Evolutionary conservation across 2,113 vertebrate genomes (phyloP).

Genomic region (Clarias gariepinus): DNA sequence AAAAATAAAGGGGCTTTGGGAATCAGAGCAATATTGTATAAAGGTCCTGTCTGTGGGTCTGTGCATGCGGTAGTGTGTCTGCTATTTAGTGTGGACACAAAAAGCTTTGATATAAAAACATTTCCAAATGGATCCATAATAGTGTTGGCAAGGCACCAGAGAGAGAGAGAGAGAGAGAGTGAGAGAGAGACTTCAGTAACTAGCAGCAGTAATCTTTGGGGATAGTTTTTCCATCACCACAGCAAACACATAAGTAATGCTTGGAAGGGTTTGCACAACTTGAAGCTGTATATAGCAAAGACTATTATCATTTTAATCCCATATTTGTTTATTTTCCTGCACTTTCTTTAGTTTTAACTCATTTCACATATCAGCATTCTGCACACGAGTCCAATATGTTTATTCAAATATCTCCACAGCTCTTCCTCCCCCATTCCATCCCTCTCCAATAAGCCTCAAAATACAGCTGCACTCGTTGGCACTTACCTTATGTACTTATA

Average conservation of each 20-base stretch:
- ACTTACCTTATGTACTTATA: conserved; percentile 19
- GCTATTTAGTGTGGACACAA: conserved; percentile 6
- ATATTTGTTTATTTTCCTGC: not conserved
- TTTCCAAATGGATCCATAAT: conserved; percentile 9
- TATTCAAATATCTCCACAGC: not conserved
- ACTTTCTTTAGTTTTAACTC: not conserved
- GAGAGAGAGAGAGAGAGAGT: not conserved
- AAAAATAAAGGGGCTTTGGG: not conserved
- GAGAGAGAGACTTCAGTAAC: not conserved
- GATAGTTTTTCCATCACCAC: conserved; percentile 30
- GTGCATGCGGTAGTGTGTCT: not conserved
- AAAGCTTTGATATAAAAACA: conserved; percentile 11
- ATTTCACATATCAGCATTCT: not conserved
- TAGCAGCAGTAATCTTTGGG: conserved; percentile 12
- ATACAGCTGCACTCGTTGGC: not conserved
- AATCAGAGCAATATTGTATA: not conserved
- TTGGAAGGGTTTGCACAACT: not conserved
- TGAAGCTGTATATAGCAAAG: not conserved
- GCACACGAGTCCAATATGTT: not conserved
- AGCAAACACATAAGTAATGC: conserved; percentile 9
- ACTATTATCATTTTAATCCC: not conserved
- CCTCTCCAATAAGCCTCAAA: not conserved
- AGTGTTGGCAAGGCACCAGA: not conserved
- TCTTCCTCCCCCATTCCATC: not conserved
- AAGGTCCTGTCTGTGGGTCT: not conserved